A percentile compares a stretch with the other conserved stretches of the same genome.
phyloP scores from a whole-genome alignment of 1,140 invertebrate species.

The Penaeus japonicus region DNA sequence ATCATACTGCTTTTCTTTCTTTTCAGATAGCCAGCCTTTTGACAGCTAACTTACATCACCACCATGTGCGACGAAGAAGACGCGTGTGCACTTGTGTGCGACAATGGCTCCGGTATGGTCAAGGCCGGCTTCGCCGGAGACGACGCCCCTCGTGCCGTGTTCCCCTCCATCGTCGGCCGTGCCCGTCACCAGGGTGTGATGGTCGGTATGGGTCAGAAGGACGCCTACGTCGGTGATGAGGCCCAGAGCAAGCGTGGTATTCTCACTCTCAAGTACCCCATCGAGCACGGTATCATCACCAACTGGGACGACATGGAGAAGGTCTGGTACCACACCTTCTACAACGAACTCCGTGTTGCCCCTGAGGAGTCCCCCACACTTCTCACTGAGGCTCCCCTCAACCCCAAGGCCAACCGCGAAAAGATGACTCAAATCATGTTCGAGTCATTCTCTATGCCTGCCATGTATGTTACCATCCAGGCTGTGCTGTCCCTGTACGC shows the following conservation, averaged over 20 bases:
- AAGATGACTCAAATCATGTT: constrained; percentile 82
- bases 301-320: constrained; percentile 99
- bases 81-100: constrained; percentile 61
- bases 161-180: constrained; percentile 92
- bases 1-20: too few species aligned
- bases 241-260: constrained; percentile 90
- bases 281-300: constrained; percentile 84
- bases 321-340: constrained; percentile 96
- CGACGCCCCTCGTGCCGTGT: constrained; percentile 92
- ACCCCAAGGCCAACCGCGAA: constrained; percentile 87
- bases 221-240: constrained; percentile 96
- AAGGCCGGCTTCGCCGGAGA: constrained; percentile 72
- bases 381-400: constrained; percentile 87
- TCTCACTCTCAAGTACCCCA: background rate
- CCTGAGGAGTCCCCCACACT: constrained; percentile 93
- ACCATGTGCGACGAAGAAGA: too few species aligned
- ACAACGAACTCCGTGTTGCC: constrained; percentile 94
- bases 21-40: too few species aligned
- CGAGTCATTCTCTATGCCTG: constrained; percentile 72
- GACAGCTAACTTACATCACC: too few species aligned
- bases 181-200: constrained; percentile 89
- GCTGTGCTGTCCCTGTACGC: constrained; percentile 91
- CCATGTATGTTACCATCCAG: constrained; percentile 93
- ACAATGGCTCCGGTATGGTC: constrained; percentile 74
- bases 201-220: constrained; percentile 98